These are phyloP conservation scores for Magallana nippona DNA, from an alignment of 2,888 invertebrate species.

Conservation along the genomic window DNA sequence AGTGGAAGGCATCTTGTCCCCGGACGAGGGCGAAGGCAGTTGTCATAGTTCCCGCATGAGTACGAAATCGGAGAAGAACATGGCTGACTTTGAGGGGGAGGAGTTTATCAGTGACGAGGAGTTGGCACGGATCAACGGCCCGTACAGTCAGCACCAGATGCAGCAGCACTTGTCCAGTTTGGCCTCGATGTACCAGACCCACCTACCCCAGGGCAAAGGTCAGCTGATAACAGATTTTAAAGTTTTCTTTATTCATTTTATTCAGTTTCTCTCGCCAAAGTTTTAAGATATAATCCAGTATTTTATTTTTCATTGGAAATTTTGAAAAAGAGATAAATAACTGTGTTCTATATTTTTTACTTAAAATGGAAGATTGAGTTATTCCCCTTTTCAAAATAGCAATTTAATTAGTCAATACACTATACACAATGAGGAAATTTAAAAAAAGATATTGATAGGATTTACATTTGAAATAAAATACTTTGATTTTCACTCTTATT, in stretches of 20 bases:
- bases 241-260: too few relatives aligned
- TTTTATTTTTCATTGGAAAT: too few relatives aligned
- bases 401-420: too few relatives aligned
- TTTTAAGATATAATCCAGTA: too few relatives aligned
- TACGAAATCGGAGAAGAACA: slow-evolving; percentile 95
- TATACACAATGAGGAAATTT: too few relatives aligned
- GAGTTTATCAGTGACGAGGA: slow-evolving; percentile 78
- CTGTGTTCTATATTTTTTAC: too few relatives aligned
- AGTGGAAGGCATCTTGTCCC: slow-evolving; percentile 80
- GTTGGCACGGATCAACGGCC: slow-evolving; percentile 75
- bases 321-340: too few relatives aligned
- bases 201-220: slow-evolving; percentile 71
- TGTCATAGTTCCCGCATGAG: slow-evolving; percentile 93
- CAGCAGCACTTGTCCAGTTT: slow-evolving; percentile 79
- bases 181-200: slow-evolving; percentile 78
- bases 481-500: background rate
- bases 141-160: slow-evolving; percentile 73
- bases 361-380: too few relatives aligned
- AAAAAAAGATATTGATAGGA: too few relatives aligned
- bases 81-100: slow-evolving; percentile 94
- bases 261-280: too few relatives aligned
- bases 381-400: too few relatives aligned
- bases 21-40: slow-evolving; percentile 86
- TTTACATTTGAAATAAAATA: too few relatives aligned
- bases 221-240: background rate